Percentiles rank a stretch among this genome's conserved stretches.
Evolutionary conservation across 1,140 invertebrate genomes (phyloP).

Genomic region (Ceratosolen solmsi): DNA sequence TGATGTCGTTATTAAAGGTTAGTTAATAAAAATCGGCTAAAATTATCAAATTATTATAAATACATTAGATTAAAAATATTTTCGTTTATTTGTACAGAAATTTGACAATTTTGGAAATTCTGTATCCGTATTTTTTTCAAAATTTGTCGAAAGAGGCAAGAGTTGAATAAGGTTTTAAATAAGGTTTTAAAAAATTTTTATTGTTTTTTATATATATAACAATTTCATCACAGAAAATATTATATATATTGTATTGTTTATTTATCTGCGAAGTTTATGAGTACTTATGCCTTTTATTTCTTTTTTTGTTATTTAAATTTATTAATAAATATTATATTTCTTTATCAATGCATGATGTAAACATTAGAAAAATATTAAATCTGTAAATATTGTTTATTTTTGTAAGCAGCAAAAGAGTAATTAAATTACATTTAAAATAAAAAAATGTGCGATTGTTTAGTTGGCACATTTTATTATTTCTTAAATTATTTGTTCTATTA

Average conservation of each 20-base stretch:
- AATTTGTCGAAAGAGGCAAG: neutral
- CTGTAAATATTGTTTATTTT: too few relatives aligned
- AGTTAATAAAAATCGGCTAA: conserved; percentile 29
- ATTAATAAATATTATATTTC: too few relatives aligned
- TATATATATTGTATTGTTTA: neutral
- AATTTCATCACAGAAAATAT: neutral
- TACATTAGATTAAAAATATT: conserved; percentile 5
- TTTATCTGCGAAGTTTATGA: neutral
- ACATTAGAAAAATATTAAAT: too few relatives aligned
- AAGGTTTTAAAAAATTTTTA: neutral
- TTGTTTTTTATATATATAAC: neutral
- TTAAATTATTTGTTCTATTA: too few relatives aligned
- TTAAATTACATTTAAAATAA: too few relatives aligned
- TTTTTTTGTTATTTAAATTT: too few relatives aligned
- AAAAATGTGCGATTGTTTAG: too few relatives aligned
- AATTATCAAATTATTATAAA: conserved; percentile 6
- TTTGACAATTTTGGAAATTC: neutral
- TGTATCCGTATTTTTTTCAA: neutral
- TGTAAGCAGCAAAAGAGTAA: too few relatives aligned
- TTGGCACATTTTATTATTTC: too few relatives aligned
- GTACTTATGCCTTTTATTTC: neutral
- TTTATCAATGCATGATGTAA: too few relatives aligned
- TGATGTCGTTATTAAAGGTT: conserved; percentile 58
- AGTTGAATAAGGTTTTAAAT: neutral
- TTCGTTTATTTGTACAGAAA: neutral